Base-by-base conservation (phyloP, 2,797 vertebrate species). In the Ciconia nigra region DNA sequence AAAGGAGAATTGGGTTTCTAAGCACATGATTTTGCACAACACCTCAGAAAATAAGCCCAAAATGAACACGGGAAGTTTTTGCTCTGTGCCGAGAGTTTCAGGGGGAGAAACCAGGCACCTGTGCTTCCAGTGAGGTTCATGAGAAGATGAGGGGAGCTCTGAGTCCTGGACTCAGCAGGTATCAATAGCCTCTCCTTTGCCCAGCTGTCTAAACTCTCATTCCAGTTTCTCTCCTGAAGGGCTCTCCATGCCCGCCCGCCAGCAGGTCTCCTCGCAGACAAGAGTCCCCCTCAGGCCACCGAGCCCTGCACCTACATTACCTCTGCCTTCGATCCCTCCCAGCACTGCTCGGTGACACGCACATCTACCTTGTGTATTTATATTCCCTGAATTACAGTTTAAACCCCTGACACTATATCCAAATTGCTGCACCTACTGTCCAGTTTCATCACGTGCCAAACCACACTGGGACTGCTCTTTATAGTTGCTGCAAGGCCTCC, bases 341-440 rank as follows among this genome's bases (percentile, higher is more conserved):
- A 22, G n/a, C 83, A 10, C 57, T 0, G 0, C 61, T 7, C 1
- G 2, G 26, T 5, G 15, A 62, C 66, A 57, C 51, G 24, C 57
- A 39, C 47, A 26, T 7, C 49, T 2, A 10, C 46, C 37, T 26
- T 14, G 10, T 0, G 0, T 1, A 11, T 35, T 41, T 13, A 1
- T 4, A 8, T 4, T 54, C 62, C 72, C 80, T 54, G 51, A n/a
- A 73, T 11, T 44, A 24, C 11, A 21, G 20, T 11, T 22, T 25
- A 82, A 89, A 42, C 25, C 54, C 67, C 44, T 33, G 58, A 31
- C 22, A 15, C 8, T 2, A 33, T 1, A 26, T 24, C 51, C 91
- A 29, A 90, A 80, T 20, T 84, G 79, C 91, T 71, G 72, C 69
- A 29, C 54, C 17, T 9, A 2, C 47, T 13, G 42, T 26, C 42